A percentile compares a stretch with the other conserved stretches of the same genome.
Evolutionary conservation across 2,888 invertebrate genomes (phyloP).

Genomic region (Priocnemis perturbator): DNA sequence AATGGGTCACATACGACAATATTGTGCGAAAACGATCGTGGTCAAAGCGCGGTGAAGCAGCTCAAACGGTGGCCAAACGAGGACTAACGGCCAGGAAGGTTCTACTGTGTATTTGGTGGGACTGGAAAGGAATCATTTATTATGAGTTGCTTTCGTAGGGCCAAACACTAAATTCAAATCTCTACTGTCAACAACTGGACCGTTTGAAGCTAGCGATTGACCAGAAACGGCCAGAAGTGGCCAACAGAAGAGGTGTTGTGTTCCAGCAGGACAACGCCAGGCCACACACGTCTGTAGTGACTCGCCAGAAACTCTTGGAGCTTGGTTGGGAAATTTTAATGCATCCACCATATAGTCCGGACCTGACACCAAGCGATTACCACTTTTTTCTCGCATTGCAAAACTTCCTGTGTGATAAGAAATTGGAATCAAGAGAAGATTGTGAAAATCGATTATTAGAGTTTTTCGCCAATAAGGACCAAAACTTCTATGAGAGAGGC

Average conservation of each 20-base stretch:
- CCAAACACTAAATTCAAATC: slow-evolving; percentile 15
- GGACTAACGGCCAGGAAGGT: slow-evolving; percentile 16
- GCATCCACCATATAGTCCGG: slow-evolving; percentile 6
- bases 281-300: slow-evolving; percentile 6
- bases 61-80: slow-evolving; percentile 18
- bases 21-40: slow-evolving; percentile 8
- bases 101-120: slow-evolving; percentile 43
- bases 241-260: slow-evolving; percentile 18
- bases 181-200: slow-evolving; percentile 46
- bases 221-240: slow-evolving; percentile 39
- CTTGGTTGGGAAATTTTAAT: slow-evolving; percentile 14
- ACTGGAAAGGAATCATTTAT: slow-evolving; percentile 28
- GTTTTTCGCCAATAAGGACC: slow-evolving; percentile 45
- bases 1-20: too few relatives aligned
- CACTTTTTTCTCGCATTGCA: slow-evolving; percentile 47
- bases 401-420: slow-evolving; percentile 43
- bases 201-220: slow-evolving; percentile 45
- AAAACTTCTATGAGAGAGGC: too few relatives aligned
- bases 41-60: slow-evolving; percentile 9
- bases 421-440: slow-evolving; percentile 36
- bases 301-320: slow-evolving; percentile 11
- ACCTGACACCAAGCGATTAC: slow-evolving; percentile 9
- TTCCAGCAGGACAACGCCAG: slow-evolving; percentile 20
- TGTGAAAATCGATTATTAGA: slow-evolving; percentile 41
- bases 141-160: slow-evolving; percentile 24